Conservation (phyloP, 2,888 invertebrate species). For the Eupeodes latifasciatus region DNA sequence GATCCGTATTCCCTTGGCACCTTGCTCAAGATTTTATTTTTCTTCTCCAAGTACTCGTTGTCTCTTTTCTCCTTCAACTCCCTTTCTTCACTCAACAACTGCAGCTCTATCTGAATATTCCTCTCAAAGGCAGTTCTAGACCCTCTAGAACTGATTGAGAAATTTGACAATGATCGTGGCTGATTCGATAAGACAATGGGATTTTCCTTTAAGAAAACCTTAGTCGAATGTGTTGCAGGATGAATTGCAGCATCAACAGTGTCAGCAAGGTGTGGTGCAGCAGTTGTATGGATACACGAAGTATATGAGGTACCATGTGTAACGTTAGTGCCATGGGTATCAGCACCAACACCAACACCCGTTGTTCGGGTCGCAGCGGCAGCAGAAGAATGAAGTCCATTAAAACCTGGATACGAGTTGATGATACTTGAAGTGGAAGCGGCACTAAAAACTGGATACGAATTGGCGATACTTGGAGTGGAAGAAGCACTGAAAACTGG, state of each 20-base stretch:
- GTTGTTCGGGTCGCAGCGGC: not conserved
- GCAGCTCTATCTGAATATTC: conserved; percentile 7
- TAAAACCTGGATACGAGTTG: conserved; percentile 6
- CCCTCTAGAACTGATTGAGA: too few relatives aligned
- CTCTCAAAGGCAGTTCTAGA: not conserved
- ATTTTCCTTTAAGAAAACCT: too few relatives aligned
- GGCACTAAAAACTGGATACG: not conserved
- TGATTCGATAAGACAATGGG: too few relatives aligned
- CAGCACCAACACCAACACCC: not conserved
- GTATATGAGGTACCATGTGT: too few relatives aligned
- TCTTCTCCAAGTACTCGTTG: not conserved
- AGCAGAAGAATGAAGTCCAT: not conserved
- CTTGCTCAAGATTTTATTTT: not conserved
- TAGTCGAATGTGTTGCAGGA: not conserved
- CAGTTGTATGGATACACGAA: not conserved
- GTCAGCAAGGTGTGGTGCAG: not conserved
- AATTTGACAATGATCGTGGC: too few relatives aligned
- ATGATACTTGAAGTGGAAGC: not conserved
- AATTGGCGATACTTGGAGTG: too few relatives aligned
- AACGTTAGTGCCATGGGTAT: too few relatives aligned
- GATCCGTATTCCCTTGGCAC: not conserved
- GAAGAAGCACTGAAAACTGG: not conserved
- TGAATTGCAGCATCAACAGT: not conserved
- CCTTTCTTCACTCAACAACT: conserved; percentile 5
- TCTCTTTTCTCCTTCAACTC: conserved; percentile 11